phyloP scores from a whole-genome alignment of 2,113 vertebrate species.

The Morphnarchus princeps region DNA sequence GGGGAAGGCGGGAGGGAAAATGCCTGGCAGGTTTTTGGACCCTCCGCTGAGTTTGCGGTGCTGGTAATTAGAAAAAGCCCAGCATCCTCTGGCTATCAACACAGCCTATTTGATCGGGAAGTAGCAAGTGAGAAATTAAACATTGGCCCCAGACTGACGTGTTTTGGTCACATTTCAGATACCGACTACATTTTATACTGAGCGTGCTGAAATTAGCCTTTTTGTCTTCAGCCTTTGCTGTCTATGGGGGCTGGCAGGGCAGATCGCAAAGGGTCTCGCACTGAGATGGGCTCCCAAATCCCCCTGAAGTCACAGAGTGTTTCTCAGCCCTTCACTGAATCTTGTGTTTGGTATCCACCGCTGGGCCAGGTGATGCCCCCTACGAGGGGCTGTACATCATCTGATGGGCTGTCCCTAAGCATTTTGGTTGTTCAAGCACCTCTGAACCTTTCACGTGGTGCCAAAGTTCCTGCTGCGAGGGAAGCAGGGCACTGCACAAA shows the following conservation, averaged over 20 bases:
- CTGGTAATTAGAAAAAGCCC: background rate
- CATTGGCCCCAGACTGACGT: background rate
- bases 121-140: background rate
- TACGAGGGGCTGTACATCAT: background rate
- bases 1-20: background rate
- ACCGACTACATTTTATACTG: background rate
- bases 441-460: background rate
- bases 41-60: background rate
- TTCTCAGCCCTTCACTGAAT: background rate
- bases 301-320: background rate
- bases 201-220: background rate
- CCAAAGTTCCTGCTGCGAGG: background rate
- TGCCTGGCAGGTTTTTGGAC: background rate
- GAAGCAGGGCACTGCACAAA: background rate
- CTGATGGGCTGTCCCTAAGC: background rate
- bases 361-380: background rate
- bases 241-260: too few species aligned
- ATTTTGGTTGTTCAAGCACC: background rate
- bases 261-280: background rate
- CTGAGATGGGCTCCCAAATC: background rate
- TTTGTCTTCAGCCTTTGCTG: background rate
- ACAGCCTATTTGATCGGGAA: accelerated
- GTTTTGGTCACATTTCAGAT: background rate
- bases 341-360: background rate
- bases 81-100: background rate